These are phyloP conservation scores for Gopherus evgoodei DNA, from an alignment of 2,113 vertebrate species.

Conservation along the genomic window DNA sequence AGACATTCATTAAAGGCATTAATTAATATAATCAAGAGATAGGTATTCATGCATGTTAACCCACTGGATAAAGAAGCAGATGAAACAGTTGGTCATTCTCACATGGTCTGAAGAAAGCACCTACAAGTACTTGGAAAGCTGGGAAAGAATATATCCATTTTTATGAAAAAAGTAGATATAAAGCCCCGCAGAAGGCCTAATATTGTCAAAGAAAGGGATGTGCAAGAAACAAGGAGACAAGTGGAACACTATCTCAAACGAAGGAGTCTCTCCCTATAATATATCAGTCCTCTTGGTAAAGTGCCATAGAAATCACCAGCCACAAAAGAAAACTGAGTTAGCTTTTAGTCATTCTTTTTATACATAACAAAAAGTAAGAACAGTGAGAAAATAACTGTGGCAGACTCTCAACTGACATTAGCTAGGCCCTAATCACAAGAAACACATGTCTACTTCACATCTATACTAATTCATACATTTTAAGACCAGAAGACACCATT, in stretches of 20 bases:
- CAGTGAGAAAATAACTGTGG: background rate
- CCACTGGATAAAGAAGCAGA: no score
- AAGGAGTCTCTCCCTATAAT: background rate
- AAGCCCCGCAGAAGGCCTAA: background rate
- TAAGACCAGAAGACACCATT: background rate
- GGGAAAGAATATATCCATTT: no score
- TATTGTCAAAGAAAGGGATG: background rate
- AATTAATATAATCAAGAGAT: no score
- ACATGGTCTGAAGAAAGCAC: background rate
- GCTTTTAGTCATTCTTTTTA: background rate
- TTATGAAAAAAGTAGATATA: background rate
- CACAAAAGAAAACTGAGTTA: background rate
- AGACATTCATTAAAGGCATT: no score
- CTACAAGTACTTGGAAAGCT: background rate
- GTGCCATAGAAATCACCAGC: background rate
- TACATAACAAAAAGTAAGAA: background rate
- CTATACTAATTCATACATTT: background rate
- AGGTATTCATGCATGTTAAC: no score
- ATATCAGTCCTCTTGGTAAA: background rate
- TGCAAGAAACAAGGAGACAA: background rate
- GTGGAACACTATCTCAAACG: background rate
- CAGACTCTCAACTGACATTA: background rate
- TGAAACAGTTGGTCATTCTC: background rate
- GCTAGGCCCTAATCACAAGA: background rate
- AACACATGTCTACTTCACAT: background rate